Percentiles rank a stretch among this genome's conserved stretches.
These are phyloP conservation scores for Thymelicus acteon DNA, from an alignment of 2,888 invertebrate species.

Conservation along the genomic window DNA sequence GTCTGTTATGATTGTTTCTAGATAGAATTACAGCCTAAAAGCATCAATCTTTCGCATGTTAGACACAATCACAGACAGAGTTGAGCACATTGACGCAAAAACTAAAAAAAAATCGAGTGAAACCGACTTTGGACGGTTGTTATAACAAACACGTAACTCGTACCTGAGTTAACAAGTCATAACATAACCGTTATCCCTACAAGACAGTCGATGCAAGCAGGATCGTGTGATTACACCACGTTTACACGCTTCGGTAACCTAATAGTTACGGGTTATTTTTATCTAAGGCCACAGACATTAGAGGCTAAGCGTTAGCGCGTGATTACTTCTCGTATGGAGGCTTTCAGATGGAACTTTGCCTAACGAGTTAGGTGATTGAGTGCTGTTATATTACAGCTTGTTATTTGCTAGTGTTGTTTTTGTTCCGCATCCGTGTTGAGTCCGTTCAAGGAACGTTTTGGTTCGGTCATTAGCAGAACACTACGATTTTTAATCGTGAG, in stretches of 20 bases:
- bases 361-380: slow-evolving; percentile 7
- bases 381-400: neutral
- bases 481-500: too few species aligned
- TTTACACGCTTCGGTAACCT: slow-evolving; percentile 24
- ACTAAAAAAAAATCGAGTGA: too few species aligned
- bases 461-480: neutral
- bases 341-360: slow-evolving; percentile 1
- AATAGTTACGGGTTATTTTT: slow-evolving; percentile 24
- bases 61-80: too few species aligned
- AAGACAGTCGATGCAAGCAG: neutral
- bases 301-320: slow-evolving; percentile 6
- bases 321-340: slow-evolving; percentile 6
- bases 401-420: slow-evolving; percentile 8
- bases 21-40: too few species aligned
- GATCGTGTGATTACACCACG: neutral
- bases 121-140: too few species aligned
- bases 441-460: neutral
- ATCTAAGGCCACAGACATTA: slow-evolving; percentile 11
- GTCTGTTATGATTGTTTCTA: too few species aligned
- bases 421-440: slow-evolving; percentile 1
- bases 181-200: neutral
- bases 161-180: neutral
- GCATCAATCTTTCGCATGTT: too few species aligned
- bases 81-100: too few species aligned
- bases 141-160: neutral